Evolutionary conservation across 2,888 invertebrate genomes (phyloP).

Genomic region (Aricia artaxerxes): DNA sequence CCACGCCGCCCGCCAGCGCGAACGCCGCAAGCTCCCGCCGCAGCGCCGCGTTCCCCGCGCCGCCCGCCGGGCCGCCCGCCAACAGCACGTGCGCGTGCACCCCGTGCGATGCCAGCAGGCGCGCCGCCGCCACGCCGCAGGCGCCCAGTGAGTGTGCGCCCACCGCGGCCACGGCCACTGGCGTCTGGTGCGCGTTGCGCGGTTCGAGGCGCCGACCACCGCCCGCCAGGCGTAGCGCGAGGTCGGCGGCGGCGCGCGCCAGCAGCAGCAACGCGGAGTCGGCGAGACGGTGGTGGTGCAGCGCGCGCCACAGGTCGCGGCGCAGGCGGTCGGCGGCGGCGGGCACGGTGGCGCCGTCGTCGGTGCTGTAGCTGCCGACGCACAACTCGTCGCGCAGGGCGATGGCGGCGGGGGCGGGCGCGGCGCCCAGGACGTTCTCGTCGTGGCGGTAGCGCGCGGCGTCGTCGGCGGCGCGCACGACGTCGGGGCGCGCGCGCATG

Average conservation of each 20-base stretch:
- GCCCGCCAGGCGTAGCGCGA: slow-evolving; percentile 87
- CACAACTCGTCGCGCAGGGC: slow-evolving; percentile 83
- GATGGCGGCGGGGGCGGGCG: slow-evolving; percentile 75
- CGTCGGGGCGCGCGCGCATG: slow-evolving; percentile 64
- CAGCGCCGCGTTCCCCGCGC: slow-evolving; percentile 53
- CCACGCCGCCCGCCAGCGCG: slow-evolving; percentile 42
- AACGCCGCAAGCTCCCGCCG: slow-evolving; percentile 85
- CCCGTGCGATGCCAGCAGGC: slow-evolving; percentile 90
- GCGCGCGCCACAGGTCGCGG: slow-evolving; percentile 83
- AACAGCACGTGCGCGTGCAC: slow-evolving; percentile 69
- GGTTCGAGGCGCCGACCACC: slow-evolving; percentile 92
- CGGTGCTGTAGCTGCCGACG: slow-evolving; percentile 84
- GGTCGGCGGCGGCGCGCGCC: slow-evolving; percentile 91
- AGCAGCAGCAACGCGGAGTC: slow-evolving; percentile 87
- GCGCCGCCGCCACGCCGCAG: slow-evolving; percentile 75
- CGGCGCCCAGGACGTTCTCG: slow-evolving; percentile 86
- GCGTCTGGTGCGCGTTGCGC: slow-evolving; percentile 93
- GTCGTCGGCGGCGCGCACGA: slow-evolving; percentile 64
- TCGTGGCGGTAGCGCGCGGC: slow-evolving; percentile 86
- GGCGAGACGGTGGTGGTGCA: slow-evolving; percentile 72
- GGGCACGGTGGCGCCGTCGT: slow-evolving; percentile 90
- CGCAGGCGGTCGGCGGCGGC: slow-evolving; percentile 85
- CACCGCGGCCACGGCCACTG: slow-evolving; percentile 88
- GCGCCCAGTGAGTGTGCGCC: slow-evolving; percentile 82
- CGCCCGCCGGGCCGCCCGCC: slow-evolving; percentile 35